Percentiles rank a stretch among this genome's conserved stretches.
Evolutionary conservation across 2,888 invertebrate species (phyloP).

Genomic region (Macrophya annulata): DNA sequence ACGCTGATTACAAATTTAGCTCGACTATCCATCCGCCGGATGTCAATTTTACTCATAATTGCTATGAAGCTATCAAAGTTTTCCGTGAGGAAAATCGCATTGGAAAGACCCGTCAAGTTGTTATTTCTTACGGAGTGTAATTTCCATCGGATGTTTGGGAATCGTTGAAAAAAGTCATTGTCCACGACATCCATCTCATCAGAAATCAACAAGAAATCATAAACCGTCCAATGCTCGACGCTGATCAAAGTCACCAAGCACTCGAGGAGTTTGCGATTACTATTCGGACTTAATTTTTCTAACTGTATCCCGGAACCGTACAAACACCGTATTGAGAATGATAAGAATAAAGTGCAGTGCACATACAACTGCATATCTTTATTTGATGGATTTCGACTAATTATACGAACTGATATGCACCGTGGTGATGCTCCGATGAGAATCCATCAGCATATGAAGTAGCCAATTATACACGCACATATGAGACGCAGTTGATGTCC

Average conservation of each 20-base stretch:
- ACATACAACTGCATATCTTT: not conserved
- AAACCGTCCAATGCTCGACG: not conserved
- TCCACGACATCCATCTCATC: not conserved
- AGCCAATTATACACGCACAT: not conserved
- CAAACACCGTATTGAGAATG: not conserved
- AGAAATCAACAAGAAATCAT: not conserved
- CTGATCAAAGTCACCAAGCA: not conserved
- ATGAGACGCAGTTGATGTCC: not conserved
- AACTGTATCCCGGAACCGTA: not conserved
- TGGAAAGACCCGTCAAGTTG: constrained; percentile 5
- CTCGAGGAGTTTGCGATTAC: not conserved
- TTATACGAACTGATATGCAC: not conserved
- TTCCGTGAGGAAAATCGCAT: not conserved
- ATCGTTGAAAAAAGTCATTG: not conserved
- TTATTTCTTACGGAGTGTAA: not conserved
- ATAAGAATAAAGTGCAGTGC: not conserved
- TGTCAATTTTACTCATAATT: not conserved
- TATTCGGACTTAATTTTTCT: not conserved
- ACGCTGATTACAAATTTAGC: constrained; percentile 19
- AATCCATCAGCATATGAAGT: not conserved
- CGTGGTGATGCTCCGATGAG: not conserved
- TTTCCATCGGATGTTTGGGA: not conserved
- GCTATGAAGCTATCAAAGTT: not conserved
- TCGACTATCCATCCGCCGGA: not conserved
- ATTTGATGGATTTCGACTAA: not conserved